A percentile compares a stretch with the other conserved stretches of the same genome.
phyloP scores from a whole-genome alignment of 2,797 vertebrate genomes.

The Ibycter americanus region DNA sequence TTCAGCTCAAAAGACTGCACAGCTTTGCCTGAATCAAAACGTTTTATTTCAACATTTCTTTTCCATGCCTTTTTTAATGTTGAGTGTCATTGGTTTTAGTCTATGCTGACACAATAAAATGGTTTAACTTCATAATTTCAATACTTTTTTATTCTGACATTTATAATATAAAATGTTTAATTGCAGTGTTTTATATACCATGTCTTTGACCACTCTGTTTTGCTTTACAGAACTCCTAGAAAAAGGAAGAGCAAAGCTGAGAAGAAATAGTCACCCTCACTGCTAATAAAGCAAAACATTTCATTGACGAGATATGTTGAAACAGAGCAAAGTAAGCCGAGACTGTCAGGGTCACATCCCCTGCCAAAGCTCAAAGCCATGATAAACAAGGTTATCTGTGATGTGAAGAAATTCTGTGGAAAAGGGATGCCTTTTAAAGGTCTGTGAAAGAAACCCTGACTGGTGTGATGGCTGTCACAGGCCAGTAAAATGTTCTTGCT shows the following conservation, averaged over 20 bases:
- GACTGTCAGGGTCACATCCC: neutral
- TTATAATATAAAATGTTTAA: neutral
- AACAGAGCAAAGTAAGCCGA: neutral
- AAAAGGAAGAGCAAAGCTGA: neutral
- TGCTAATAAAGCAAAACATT: neutral
- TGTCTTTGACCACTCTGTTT: neutral
- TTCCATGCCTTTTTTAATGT: neutral
- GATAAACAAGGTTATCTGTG: neutral
- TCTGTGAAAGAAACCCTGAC: neutral
- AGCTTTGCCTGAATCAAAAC: neutral
- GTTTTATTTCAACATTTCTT: neutral
- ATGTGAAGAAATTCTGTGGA: neutral
- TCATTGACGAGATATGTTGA: neutral
- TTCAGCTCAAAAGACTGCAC: neutral
- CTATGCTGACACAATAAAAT: neutral
- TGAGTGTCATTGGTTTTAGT: neutral
- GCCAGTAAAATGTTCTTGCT: neutral
- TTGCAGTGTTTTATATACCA: neutral
- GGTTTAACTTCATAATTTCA: neutral
- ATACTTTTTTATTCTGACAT: neutral
- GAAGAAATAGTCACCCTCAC: neutral
- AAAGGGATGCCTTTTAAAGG: neutral
- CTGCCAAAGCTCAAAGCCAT: neutral
- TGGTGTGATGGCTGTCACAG: neutral
- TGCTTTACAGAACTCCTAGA: neutral